Conservation (phyloP, 2,797 vertebrate species). For the Molossus molossus region DNA sequence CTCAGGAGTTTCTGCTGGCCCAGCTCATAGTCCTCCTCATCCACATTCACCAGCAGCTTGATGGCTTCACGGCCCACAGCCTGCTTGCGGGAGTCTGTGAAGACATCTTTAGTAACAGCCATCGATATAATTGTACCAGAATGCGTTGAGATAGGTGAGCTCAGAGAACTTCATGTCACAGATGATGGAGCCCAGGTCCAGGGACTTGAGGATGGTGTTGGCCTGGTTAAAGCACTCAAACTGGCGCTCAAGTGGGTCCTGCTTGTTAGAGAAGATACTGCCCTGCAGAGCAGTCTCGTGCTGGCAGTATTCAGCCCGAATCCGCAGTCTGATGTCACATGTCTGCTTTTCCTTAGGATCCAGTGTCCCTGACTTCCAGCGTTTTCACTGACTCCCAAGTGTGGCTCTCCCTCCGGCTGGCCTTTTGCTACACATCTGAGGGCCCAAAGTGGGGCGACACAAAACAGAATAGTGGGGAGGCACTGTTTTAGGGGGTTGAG, state of each 20-base stretch:
- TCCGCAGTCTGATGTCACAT: conserved; percentile 96
- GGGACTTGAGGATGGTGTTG: conserved; percentile 98
- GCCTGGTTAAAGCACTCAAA: conserved; percentile 99
- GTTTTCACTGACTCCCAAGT: conserved; percentile 93
- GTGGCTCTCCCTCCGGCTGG: conserved; percentile 91
- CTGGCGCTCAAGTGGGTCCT: conserved; percentile 97
- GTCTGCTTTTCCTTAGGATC: conserved; percentile 98
- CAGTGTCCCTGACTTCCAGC: conserved; percentile 93
- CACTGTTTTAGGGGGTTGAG: conserved; percentile 89
- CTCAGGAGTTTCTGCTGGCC: conserved; percentile 97
- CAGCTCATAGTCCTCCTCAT: conserved; percentile 98
- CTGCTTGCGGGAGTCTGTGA: conserved; percentile 99
- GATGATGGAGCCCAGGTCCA: conserved; percentile 98
- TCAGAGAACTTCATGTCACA: conserved; percentile 99
- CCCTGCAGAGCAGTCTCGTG: conserved; percentile 97
- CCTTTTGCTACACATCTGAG: conserved; percentile 92
- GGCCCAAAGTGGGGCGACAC: conserved; percentile 93
- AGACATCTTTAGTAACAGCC: conserved; percentile 98
- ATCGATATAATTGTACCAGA: conserved; percentile 99
- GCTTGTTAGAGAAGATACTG: conserved; percentile 99
- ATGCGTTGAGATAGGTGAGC: conserved; percentile 99
- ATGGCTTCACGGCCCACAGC: conserved; percentile 98
- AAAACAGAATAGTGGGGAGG: conserved; percentile 93
- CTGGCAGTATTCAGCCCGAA: conserved; percentile 98
- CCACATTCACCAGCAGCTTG: conserved; percentile 98